Percentiles rank a stretch among this genome's conserved stretches.
phyloP scores from a whole-genome alignment of 2,888 invertebrate genomes.

The Orthosia cruda region DNA sequence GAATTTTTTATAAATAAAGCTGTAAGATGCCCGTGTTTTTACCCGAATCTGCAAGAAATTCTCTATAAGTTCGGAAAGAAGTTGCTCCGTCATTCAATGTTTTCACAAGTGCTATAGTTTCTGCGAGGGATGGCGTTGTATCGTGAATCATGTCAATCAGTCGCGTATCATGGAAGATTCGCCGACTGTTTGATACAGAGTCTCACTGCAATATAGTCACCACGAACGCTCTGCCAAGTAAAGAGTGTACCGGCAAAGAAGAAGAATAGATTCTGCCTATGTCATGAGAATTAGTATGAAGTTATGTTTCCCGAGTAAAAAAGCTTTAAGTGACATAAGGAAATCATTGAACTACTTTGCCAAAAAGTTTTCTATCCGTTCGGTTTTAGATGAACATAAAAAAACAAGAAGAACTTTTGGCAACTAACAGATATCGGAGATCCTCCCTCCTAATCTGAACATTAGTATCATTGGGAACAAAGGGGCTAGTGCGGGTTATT shows the following conservation, averaged over 20 bases:
- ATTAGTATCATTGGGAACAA: slow-evolving; percentile 20
- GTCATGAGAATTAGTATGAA: neutral
- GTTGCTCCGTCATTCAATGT: neutral
- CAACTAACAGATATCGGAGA: slow-evolving; percentile 1
- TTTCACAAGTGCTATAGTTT: neutral
- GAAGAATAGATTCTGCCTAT: neutral
- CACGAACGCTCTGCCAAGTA: too few species aligned
- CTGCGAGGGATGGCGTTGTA: too few species aligned
- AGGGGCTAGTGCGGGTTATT: neutral
- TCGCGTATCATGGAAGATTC: too few species aligned
- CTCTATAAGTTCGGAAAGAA: neutral
- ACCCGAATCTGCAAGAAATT: neutral
- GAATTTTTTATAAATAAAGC: too few species aligned
- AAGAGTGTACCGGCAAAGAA: too few species aligned
- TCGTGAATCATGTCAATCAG: too few species aligned
- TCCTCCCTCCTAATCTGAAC: slow-evolving; percentile 15
- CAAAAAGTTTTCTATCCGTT: neutral
- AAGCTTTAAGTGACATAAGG: neutral
- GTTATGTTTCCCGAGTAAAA: neutral
- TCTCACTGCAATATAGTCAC: too few species aligned
- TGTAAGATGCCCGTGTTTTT: neutral
- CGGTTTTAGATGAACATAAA: neutral
- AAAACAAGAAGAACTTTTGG: neutral
- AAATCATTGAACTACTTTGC: slow-evolving; percentile 5
- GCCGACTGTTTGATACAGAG: too few species aligned